These are phyloP conservation scores for Hyles lineata DNA, from an alignment of 2,888 invertebrate genomes.

Conservation along the genomic window DNA sequence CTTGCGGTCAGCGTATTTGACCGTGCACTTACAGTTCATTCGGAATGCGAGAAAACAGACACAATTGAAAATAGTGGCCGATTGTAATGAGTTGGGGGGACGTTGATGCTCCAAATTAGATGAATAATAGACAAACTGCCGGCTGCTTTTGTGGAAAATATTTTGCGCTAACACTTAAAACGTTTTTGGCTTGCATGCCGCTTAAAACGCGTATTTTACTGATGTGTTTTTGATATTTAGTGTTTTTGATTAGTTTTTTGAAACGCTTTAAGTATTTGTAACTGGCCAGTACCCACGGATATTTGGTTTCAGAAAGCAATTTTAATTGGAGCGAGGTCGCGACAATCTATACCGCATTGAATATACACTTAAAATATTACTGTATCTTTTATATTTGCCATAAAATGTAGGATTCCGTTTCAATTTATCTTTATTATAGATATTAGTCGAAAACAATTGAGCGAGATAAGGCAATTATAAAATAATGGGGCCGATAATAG, in stretches of 20 bases:
- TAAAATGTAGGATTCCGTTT: conserved; percentile 10
- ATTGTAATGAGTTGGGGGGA: conserved; percentile 70
- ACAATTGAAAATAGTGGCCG: conserved; percentile 71
- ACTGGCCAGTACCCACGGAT: too few species aligned
- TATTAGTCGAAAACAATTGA: conserved; percentile 5
- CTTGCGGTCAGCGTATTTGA: conserved; percentile 71
- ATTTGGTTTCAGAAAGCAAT: too few species aligned
- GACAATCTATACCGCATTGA: not conserved
- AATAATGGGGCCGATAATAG: conserved; percentile 60
- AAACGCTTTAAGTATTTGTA: too few species aligned
- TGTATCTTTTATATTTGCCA: not conserved
- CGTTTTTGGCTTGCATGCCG: too few species aligned
- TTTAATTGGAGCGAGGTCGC: not conserved
- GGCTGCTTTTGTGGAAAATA: conserved; percentile 53
- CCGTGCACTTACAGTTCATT: conserved; percentile 67
- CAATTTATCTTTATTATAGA: conserved; percentile 6
- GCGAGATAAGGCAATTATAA: conserved; percentile 56
- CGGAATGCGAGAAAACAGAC: conserved; percentile 65
- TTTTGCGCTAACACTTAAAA: not conserved
- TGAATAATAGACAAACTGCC: conserved; percentile 69
- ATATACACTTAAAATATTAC: not conserved
- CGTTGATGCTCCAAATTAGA: conserved; percentile 56
- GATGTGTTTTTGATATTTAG: too few species aligned
- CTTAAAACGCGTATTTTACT: too few species aligned
- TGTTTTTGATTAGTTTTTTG: not conserved